Evolutionary conservation across 2,888 invertebrate species (phyloP), one percentile per base, ranked within the genome.

Genomic region (Cyclophora punctaria): DNA sequence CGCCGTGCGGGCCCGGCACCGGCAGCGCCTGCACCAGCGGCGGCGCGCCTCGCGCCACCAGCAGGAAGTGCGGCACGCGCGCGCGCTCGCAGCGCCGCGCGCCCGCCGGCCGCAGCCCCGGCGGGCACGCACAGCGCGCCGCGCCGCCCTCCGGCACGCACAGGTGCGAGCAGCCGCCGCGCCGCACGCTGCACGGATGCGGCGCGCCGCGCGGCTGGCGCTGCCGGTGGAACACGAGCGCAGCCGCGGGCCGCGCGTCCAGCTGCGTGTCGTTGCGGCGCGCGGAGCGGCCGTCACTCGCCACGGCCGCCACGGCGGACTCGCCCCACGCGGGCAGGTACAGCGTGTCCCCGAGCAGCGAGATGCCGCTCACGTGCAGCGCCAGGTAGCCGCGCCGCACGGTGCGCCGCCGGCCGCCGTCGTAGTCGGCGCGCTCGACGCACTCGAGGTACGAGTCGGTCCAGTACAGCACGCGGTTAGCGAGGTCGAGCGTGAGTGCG

Each of bases 391-490:
- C 89, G 61, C 89, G 88, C 51, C 90, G 83, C 48, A 93, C 82
- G 3, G 92, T 93, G 68, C 80, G 83, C 50, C 95, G 87, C 66
- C 92, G 90, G 7, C 80, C 80, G 5, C 95, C 96, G 70, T 93
- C 90, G 78, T 96, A 96, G 83, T 94, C 92, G 34, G 94, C 91
- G 54, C 94, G 89, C 80, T 96, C 95, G 3, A 96, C 90, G 66
- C 91, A 92, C 83, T 95, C 95, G 64, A 95, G 89, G 80, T 94
- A 95, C 4, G 92, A 91, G 80, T 96, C 96, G 49, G 93, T 92
- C 95, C 95, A 95, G 80, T 94, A 95, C 34, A 95, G 90, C 67
- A 90, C 90, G 66, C 91, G 89, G 48, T 90, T 90, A 41, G 94
- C 91, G 60, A 91, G 90, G 83, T 96, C 96, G 48, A 94, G 89